Evolutionary conservation across 2,888 invertebrate genomes (phyloP), one percentile per base, ranked within the genome.

Genomic region (Tupiocoris notatus): DNA sequence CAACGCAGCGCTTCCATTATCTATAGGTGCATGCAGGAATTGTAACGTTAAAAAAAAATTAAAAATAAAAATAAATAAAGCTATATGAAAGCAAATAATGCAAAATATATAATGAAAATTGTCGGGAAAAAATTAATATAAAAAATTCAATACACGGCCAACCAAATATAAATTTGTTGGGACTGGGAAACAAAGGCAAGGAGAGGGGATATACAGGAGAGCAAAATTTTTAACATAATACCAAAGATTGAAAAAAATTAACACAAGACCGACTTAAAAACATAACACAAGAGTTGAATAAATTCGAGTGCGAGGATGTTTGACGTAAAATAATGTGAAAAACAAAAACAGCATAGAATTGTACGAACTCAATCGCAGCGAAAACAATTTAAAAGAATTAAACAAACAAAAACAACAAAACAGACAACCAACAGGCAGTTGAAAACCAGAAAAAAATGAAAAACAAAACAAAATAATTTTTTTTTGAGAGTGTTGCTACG

Each of bases 1-100:
- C 59, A 59, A 21, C 56, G 17, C 59, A 21, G 57, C 22, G 16
- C 21, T 67, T 70, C 70, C 70, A 59, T 59, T 59, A 70, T 70
- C 70, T 70, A 70, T 1, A 57, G 22, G 17, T 20, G 56, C 22
- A 67, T 39, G 17, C 18, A 17, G 22, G 20, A 63, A 39, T 65
- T 65, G n/a, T 20, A 25, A 39, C 23, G 39, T 20, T 6, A 65
- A 39, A 39, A 57, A 9, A 54, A 39, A 66, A 66, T 2, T 39
- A 39, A 23, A 65, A 16, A 7, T 1, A 65, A 65, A 65, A 16
- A 25, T 9, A 25, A 65, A 65, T 3, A 12, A 65, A 25, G 22
- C 20, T 1, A 21, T 20, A n/a, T n/a, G n/a, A 59, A 59, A 59
- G 21, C 12, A 59, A 59, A 58, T 2, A 58, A 59, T 20, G 1